A percentile compares a stretch with the other conserved stretches of the same genome.
Conservation (phyloP, 2,797 vertebrate genomes). For the Syndactyla subalaris region DNA sequence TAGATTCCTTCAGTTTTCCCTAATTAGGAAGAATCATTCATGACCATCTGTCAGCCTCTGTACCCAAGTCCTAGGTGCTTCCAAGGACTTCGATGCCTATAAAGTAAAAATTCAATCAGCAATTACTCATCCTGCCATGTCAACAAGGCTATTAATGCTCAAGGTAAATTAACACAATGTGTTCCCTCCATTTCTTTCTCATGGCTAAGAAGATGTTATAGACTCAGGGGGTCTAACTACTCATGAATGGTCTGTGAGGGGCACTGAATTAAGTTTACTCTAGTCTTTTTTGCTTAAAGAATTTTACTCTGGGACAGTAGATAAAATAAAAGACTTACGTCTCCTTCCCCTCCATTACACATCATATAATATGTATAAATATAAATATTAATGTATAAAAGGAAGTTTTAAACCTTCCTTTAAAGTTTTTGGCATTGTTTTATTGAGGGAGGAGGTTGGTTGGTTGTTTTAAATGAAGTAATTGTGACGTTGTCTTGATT, state of each 20-base stretch:
- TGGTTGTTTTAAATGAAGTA: background rate
- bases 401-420: background rate
- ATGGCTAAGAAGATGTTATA: background rate
- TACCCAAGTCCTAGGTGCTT: background rate
- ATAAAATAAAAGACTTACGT: background rate
- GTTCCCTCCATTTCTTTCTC: background rate
- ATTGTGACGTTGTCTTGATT: background rate
- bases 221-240: background rate
- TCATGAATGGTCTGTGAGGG: background rate
- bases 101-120: conserved; percentile 26
- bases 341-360: background rate
- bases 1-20: conserved; percentile 16
- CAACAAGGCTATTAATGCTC: background rate
- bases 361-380: no score
- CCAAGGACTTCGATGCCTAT: background rate
- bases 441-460: rapidly evolving
- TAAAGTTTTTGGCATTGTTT: background rate
- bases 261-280: background rate
- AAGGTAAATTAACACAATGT: background rate
- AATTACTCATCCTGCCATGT: background rate
- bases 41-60: conserved; percentile 36
- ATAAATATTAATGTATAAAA: background rate
- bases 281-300: background rate
- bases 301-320: background rate
- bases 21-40: conserved; percentile 23